phyloP scores from a whole-genome alignment of 2,113 vertebrate species.

The Gallinago media region DNA sequence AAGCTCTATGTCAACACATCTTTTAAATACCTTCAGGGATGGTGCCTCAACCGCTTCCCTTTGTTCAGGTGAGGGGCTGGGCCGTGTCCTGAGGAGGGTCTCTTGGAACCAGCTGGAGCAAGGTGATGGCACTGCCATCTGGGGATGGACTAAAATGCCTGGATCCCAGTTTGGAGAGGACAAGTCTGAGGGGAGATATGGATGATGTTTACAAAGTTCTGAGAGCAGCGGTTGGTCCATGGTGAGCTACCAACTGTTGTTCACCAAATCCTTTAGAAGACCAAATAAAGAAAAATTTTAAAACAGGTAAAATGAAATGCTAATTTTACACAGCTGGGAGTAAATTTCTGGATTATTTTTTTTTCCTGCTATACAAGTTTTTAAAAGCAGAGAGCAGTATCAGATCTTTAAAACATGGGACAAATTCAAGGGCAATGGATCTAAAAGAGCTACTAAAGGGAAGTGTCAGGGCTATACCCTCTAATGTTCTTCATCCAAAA shows the following conservation, averaged over 20 bases:
- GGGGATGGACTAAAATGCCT: background rate
- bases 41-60: no score
- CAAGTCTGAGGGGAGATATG: background rate
- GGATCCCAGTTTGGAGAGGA: background rate
- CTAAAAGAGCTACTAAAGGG: background rate
- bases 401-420: background rate
- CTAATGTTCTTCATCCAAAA: background rate
- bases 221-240: background rate
- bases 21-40: no score
- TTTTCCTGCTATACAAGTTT: background rate
- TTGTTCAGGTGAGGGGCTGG: background rate
- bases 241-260: background rate
- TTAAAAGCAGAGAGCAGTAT: background rate
- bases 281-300: background rate
- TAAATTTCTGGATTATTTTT: background rate
- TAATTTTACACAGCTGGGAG: background rate
- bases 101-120: background rate
- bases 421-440: background rate
- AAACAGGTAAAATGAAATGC: background rate
- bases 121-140: fast-evolving
- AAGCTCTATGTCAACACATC: no score
- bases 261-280: background rate
- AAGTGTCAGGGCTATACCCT: background rate
- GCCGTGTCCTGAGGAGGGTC: background rate
- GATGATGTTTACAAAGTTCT: background rate